Conservation (phyloP, 2,888 invertebrate species). For the Pseudococcus jackbeardsleyi region DNA sequence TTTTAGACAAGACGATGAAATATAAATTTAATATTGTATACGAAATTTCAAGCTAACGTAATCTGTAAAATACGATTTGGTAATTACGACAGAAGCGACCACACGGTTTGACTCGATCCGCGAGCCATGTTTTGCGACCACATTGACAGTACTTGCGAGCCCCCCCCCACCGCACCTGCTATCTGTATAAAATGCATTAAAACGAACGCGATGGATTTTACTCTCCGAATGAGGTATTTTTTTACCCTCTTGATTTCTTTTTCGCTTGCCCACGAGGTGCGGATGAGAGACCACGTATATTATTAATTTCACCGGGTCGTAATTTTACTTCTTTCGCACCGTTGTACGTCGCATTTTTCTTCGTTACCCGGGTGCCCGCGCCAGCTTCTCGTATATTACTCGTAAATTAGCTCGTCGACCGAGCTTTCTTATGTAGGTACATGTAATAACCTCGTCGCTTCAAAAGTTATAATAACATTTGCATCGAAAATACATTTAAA, state of each 20-base stretch:
- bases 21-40: neutral
- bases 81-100: neutral
- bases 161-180: no score
- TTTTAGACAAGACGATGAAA: neutral
- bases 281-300: neutral
- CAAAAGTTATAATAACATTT: slow-evolving; percentile 52
- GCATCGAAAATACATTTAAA: slow-evolving; percentile 60
- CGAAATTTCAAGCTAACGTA: neutral
- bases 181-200: no score
- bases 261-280: neutral
- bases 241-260: neutral
- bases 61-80: neutral
- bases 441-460: slow-evolving; percentile 9
- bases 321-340: neutral
- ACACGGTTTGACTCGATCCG: no score
- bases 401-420: slow-evolving; percentile 29
- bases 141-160: no score
- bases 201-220: neutral
- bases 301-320: slow-evolving; percentile 38
- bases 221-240: neutral
- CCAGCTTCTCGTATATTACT: slow-evolving; percentile 37
- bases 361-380: neutral
- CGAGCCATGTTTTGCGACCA: no score
- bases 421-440: neutral
- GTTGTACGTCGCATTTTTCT: slow-evolving; percentile 29